Evolutionary conservation across 2,797 vertebrate genomes (phyloP).

Genomic region (Sebastolobus alascanus): DNA sequence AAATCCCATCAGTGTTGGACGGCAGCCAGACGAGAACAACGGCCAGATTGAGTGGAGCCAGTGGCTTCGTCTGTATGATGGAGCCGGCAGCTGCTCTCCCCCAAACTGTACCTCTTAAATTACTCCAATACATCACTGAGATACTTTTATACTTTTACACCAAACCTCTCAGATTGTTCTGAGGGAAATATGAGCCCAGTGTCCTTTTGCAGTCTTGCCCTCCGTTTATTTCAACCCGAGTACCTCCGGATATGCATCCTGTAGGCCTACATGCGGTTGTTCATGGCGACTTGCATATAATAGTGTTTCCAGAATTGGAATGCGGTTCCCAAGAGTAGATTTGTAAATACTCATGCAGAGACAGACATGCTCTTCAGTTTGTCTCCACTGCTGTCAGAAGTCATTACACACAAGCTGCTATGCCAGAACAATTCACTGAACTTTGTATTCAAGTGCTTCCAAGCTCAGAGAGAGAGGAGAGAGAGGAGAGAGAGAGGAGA

Average conservation of each 20-base stretch:
- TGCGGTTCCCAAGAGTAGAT: slow-evolving; percentile 74
- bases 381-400: slow-evolving; percentile 84
- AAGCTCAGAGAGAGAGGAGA: slow-evolving; percentile 45
- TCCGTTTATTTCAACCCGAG: slow-evolving; percentile 43
- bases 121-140: slow-evolving; percentile 47
- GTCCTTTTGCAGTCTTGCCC: slow-evolving; percentile 7
- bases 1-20: slow-evolving; percentile 72
- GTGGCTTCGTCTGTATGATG: slow-evolving; percentile 56
- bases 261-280: slow-evolving; percentile 57
- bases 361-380: slow-evolving; percentile 78
- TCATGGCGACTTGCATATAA: slow-evolving; percentile 68
- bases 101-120: slow-evolving; percentile 61
- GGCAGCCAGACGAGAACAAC: slow-evolving; percentile 72
- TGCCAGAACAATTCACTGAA: slow-evolving; percentile 78
- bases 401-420: slow-evolving; percentile 77
- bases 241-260: slow-evolving; percentile 35
- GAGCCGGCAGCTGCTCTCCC: slow-evolving; percentile 69
- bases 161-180: slow-evolving; percentile 12
- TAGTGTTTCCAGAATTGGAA: slow-evolving; percentile 79
- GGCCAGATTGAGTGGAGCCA: slow-evolving; percentile 69
- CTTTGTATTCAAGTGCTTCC: slow-evolving; percentile 74
- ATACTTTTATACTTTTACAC: slow-evolving; percentile 33
- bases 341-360: slow-evolving; percentile 73
- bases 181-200: slow-evolving; percentile 3
- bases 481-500: not conserved